A percentile compares a stretch with the other conserved stretches of the same genome.
Evolutionary conservation across 2,888 invertebrate genomes (phyloP).

Genomic region (Lissonota sp.): DNA sequence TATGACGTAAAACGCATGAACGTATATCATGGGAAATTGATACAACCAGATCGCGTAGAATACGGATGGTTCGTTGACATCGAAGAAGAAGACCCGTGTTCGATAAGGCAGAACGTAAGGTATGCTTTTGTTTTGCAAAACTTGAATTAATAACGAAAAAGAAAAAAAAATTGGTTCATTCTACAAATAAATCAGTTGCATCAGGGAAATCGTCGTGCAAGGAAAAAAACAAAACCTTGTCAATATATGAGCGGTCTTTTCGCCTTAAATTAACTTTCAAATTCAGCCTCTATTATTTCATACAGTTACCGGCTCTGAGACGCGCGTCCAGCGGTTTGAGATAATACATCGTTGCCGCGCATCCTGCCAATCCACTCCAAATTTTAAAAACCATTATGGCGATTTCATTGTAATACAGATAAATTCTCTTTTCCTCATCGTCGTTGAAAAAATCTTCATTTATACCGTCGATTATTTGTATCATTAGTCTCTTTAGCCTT

Average conservation of each 20-base stretch:
- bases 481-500: conserved; percentile 10
- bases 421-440: conserved; percentile 45
- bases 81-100: conserved; percentile 21
- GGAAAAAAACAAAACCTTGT: too few relatives aligned
- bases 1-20: conserved; percentile 18
- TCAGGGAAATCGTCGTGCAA: too few relatives aligned
- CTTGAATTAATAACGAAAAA: conserved; percentile 4
- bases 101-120: conserved; percentile 38
- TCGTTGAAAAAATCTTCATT: conserved; percentile 23
- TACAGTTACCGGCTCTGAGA: conserved; percentile 47
- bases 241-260: too few relatives aligned
- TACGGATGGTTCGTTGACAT: conserved; percentile 31
- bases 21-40: conserved; percentile 40
- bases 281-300: too few relatives aligned
- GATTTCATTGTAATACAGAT: conserved; percentile 44
- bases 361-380: neutral
- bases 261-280: too few relatives aligned
- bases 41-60: conserved; percentile 36
- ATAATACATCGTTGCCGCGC: conserved; percentile 20
- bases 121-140: conserved; percentile 29
- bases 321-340: conserved; percentile 37
- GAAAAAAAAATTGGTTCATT: too few relatives aligned
- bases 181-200: too few relatives aligned
- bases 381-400: conserved; percentile 38
- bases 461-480: neutral